Conservation (phyloP, 2,888 invertebrate genomes). For the Catotricha subobsoleta region DNA sequence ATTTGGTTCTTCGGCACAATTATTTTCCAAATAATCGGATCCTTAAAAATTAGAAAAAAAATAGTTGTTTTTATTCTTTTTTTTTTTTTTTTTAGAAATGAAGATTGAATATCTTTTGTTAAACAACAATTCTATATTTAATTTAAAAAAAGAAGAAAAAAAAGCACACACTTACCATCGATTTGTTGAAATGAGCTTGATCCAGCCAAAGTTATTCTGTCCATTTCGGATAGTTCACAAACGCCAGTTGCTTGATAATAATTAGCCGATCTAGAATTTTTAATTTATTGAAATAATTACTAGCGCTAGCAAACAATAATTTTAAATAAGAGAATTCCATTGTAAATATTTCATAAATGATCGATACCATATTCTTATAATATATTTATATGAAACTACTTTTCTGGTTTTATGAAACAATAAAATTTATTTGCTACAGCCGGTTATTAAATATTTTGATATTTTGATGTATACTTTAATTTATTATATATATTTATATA, state of each 20-base stretch:
- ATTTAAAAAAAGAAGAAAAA: neutral
- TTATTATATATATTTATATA: no score
- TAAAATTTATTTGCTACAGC: no score
- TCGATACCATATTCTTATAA: no score
- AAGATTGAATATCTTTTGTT: neutral
- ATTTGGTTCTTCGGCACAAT: conserved; percentile 86
- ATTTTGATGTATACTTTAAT: no score
- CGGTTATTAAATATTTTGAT: no score
- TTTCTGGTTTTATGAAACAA: no score
- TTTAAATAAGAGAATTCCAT: neutral
- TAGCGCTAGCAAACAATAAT: neutral
- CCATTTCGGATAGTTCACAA: conserved; percentile 81
- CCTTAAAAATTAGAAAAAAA: conserved; percentile 18
- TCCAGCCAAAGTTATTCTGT: conserved; percentile 72
- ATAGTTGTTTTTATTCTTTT: neutral
- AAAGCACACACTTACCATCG: conserved; percentile 31
- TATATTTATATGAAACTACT: no score
- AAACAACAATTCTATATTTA: neutral
- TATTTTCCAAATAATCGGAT: conserved; percentile 76
- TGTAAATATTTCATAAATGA: no score
- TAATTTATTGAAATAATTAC: neutral
- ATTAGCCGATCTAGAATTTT: conserved; percentile 71
- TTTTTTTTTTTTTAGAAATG: neutral
- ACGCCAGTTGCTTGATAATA: conserved; percentile 70
- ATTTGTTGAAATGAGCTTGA: conserved; percentile 55